Percentiles rank a stretch among this genome's conserved stretches.
phyloP scores from a whole-genome alignment of 2,113 vertebrate species.

The Apodemus sylvaticus region DNA sequence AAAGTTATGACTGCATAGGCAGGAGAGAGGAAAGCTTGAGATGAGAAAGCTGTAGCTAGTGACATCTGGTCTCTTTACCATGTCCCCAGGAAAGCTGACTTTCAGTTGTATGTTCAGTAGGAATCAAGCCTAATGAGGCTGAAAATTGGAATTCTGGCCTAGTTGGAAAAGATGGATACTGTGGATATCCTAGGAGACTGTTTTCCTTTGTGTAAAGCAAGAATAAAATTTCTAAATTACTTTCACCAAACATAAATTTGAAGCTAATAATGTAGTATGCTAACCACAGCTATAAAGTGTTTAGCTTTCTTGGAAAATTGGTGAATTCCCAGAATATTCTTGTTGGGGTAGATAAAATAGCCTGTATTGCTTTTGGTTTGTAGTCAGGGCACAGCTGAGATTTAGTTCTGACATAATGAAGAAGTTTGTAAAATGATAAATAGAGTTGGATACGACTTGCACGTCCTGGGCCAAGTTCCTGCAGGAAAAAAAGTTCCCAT shows the following conservation, averaged over 20 bases:
- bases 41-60: background rate
- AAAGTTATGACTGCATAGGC: constrained; percentile 11
- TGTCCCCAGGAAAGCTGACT: background rate
- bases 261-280: constrained; percentile 38
- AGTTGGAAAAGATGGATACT: background rate
- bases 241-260: constrained; percentile 60
- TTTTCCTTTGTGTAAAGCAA: constrained; percentile 57
- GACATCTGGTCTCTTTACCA: background rate
- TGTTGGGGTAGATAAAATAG: constrained; percentile 59
- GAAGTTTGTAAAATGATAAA: constrained; percentile 76
- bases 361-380: constrained; percentile 33
- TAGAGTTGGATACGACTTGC: constrained; percentile 52
- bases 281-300: constrained; percentile 49
- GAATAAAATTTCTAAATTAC: constrained; percentile 50
- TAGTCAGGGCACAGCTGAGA: constrained; percentile 69
- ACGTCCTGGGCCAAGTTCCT: constrained; percentile 72
- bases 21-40: background rate
- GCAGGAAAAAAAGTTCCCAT: constrained; percentile 65
- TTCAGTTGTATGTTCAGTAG: background rate
- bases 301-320: constrained; percentile 53
- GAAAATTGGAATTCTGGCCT: background rate
- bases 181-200: background rate
- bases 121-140: constrained; percentile 3
- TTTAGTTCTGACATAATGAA: constrained; percentile 74
- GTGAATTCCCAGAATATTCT: constrained; percentile 64